Percentiles rank a stretch among this genome's conserved stretches.
Conservation (phyloP, 2,113 vertebrate genomes). For the Myodes glareolus region DNA sequence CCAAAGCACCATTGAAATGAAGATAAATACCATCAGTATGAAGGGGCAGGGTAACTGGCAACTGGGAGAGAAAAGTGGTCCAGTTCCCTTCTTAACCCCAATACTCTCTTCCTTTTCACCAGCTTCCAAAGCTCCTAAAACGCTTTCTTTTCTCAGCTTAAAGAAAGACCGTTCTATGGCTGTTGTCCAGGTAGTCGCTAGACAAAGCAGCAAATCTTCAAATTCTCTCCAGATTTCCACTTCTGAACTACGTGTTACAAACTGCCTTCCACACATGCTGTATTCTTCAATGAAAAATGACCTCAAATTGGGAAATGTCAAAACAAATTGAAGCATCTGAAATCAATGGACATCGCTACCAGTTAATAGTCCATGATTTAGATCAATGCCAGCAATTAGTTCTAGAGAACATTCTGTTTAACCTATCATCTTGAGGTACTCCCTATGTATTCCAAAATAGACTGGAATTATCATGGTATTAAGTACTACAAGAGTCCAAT, state of each 20-base stretch:
- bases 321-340: conserved; percentile 76
- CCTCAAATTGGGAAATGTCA: conserved; percentile 76
- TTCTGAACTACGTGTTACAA: conserved; percentile 64
- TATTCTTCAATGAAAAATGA: conserved; percentile 72
- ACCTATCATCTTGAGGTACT: conserved; percentile 83
- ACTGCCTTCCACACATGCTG: conserved; percentile 72
- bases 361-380: conserved; percentile 77
- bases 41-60: conserved; percentile 58
- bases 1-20: conserved; percentile 77
- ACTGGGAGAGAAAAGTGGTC: conserved; percentile 46
- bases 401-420: conserved; percentile 86
- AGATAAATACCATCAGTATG: neutral
- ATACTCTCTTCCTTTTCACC: conserved; percentile 37
- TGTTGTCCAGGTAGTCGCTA: conserved; percentile 22
- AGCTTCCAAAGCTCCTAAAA: conserved; percentile 52
- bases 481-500: conserved; percentile 81
- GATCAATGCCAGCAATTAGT: conserved; percentile 77
- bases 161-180: conserved; percentile 47
- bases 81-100: conserved; percentile 1
- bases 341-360: conserved; percentile 73
- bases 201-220: conserved; percentile 29
- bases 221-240: conserved; percentile 44
- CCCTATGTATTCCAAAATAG: conserved; percentile 82
- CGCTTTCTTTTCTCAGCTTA: conserved; percentile 57
- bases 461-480: conserved; percentile 81